Conservation (phyloP, 2,888 invertebrate genomes). For the Sesia apiformis region DNA sequence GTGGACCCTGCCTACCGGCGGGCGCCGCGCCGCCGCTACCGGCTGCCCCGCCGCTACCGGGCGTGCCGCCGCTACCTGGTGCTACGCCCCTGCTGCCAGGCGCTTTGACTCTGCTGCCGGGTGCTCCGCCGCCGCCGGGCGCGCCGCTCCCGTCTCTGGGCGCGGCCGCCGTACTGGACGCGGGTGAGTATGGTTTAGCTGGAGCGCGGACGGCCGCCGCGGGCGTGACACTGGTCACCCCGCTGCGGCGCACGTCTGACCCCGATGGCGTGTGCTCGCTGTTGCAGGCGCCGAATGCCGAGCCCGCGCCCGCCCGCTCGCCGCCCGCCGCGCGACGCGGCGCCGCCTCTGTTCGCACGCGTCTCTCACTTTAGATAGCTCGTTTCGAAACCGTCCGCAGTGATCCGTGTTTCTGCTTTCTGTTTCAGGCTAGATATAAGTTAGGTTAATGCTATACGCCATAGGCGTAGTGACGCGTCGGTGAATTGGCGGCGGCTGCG, state of each 20-base stretch:
- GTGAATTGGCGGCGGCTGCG: constrained; percentile 29
- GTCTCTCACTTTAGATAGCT: constrained; percentile 9
- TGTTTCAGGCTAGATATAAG: constrained; percentile 71
- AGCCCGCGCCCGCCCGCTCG: background rate
- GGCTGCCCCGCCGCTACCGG: constrained; percentile 9
- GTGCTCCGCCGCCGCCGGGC: constrained; percentile 2
- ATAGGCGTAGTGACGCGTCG: constrained; percentile 25
- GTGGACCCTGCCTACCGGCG: constrained; percentile 2
- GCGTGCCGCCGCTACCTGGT: constrained; percentile 8
- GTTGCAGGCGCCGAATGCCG: constrained; percentile 13
- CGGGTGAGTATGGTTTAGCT: constrained; percentile 1
- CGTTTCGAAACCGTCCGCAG: constrained; percentile 26
- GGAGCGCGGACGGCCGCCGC: background rate
- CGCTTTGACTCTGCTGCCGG: constrained; percentile 7
- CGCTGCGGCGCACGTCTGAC: constrained; percentile 8
- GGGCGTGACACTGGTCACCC: background rate
- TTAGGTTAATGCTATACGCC: constrained; percentile 46
- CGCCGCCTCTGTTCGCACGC: constrained; percentile 13
- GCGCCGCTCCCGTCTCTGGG: constrained; percentile 2
- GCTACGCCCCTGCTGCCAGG: background rate
- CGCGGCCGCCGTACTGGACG: background rate
- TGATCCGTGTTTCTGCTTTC: constrained; percentile 70
- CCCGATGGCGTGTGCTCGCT: constrained; percentile 17
- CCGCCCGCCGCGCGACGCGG: background rate
- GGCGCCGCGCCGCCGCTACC: constrained; percentile 9